phyloP scores from a whole-genome alignment of 2,113 vertebrate genomes.

The Marcusenius ussheri region DNA sequence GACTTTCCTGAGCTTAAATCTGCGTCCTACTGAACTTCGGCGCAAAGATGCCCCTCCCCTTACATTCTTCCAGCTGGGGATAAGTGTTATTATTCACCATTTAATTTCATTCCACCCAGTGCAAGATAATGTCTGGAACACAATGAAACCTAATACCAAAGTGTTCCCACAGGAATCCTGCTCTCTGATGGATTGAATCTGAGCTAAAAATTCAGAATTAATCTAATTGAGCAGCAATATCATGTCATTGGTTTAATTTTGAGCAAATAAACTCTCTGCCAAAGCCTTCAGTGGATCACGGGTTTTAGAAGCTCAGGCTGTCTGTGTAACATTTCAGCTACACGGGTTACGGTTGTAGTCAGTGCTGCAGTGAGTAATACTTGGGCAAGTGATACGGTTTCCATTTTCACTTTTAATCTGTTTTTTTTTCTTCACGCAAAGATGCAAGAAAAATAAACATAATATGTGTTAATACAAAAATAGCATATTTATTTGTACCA shows the following conservation, averaged over 20 bases:
- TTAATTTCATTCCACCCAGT: not conserved
- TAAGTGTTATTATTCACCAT: not conserved
- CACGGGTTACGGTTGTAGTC: not conserved
- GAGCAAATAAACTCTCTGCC: not conserved
- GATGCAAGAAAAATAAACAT: not conserved
- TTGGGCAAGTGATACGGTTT: not conserved
- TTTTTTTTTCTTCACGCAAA: not conserved
- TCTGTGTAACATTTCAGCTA: not conserved
- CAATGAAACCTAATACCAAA: not conserved
- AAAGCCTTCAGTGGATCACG: not conserved
- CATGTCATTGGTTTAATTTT: not conserved
- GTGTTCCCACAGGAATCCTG: not conserved
- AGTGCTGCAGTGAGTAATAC: not conserved
- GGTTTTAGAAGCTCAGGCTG: not conserved
- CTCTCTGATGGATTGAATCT: not conserved
- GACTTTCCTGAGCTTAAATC: not conserved
- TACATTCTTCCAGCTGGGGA: not conserved
- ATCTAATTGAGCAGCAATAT: not conserved
- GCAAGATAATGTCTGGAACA: not conserved
- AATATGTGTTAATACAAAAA: not conserved
- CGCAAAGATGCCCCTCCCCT: not conserved
- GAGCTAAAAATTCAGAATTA: not conserved
- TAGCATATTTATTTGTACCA: not conserved
- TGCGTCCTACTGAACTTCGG: not conserved
- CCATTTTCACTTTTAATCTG: not conserved